These are phyloP conservation scores for Mobula hypostoma DNA, from an alignment of 2,113 vertebrate species.

Conservation along the genomic window DNA sequence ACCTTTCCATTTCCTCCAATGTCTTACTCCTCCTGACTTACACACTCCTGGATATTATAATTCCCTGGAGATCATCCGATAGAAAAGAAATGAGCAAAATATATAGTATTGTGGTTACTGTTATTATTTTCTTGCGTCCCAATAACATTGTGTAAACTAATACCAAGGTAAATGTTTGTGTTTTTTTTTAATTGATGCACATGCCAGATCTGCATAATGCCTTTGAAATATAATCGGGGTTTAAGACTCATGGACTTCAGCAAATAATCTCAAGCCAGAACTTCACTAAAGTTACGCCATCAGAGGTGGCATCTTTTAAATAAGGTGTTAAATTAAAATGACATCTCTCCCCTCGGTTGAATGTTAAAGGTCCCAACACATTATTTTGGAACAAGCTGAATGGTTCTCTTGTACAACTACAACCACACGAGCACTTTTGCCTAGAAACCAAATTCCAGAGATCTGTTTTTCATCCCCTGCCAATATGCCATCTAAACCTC, in stretches of 20 bases:
- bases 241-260: background rate
- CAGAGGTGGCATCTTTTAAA: background rate
- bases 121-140: background rate
- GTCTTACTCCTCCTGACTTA: too few species aligned
- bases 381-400: background rate
- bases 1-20: too few species aligned
- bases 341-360: background rate
- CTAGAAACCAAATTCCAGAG: too few species aligned
- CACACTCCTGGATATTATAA: too few species aligned
- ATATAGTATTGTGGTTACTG: background rate
- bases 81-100: background rate
- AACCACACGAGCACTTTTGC: background rate
- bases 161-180: background rate
- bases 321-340: background rate
- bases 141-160: background rate
- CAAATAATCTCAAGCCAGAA: background rate
- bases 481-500: too few species aligned
- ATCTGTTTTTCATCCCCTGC: too few species aligned
- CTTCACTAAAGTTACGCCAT: background rate
- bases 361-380: background rate
- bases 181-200: background rate
- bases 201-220: background rate
- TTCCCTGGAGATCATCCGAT: background rate
- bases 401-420: background rate
- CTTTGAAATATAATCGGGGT: background rate